Evolutionary conservation across 2,797 vertebrate species (phyloP).

Genomic region (Smutsia gigantea): DNA sequence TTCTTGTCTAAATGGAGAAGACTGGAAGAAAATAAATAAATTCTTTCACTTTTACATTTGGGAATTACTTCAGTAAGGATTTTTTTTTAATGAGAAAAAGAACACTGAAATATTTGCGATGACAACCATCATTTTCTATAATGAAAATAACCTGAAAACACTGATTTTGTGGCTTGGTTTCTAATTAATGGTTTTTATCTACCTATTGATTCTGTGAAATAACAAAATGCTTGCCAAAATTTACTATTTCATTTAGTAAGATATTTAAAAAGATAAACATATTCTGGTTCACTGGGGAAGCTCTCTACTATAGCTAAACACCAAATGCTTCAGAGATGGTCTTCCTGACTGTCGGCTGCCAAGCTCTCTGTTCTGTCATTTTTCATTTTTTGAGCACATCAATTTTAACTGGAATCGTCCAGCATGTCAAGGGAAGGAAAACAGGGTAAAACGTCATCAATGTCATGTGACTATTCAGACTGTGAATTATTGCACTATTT

Average conservation of each 20-base stretch:
- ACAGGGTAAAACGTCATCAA: not conserved
- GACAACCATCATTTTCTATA: not conserved
- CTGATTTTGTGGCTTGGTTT: not conserved
- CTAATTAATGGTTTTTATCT: not conserved
- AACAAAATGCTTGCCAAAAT: not conserved
- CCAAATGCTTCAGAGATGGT: not conserved
- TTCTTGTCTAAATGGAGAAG: not conserved
- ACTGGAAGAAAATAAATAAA: not conserved
- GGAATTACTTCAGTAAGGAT: not conserved
- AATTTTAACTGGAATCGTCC: not conserved
- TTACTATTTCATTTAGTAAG: constrained; percentile 12
- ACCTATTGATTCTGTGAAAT: not conserved
- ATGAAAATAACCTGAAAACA: not conserved
- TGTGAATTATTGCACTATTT: not conserved
- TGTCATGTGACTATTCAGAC: not conserved
- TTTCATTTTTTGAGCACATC: not conserved
- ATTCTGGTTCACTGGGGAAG: not conserved
- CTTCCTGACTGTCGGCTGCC: not conserved
- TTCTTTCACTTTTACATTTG: not conserved
- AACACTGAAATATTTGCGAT: not conserved
- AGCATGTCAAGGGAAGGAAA: not conserved
- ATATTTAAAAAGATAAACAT: not conserved
- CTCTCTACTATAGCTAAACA: not conserved
- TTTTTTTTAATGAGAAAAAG: not conserved
- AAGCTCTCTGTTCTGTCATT: not conserved